Conservation (phyloP, 2,888 invertebrate genomes). For the Lasioglossum oenotherae region DNA sequence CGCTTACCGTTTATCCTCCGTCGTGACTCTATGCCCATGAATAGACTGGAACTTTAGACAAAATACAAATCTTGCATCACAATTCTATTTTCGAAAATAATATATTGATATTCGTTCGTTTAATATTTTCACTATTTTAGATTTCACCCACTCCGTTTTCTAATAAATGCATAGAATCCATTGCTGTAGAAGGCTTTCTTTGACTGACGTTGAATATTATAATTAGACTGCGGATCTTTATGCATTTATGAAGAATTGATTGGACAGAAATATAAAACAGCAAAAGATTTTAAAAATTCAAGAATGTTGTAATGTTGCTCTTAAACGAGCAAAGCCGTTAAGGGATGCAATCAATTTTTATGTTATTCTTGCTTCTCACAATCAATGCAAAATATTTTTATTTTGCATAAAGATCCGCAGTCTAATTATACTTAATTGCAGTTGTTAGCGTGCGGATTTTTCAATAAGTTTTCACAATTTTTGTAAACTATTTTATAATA, state of each 20-base stretch:
- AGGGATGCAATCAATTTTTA: no score
- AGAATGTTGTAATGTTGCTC: no score
- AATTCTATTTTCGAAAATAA: background rate
- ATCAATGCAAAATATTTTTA: no score
- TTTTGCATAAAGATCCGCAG: no score
- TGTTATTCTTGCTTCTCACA: no score
- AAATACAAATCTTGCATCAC: no score
- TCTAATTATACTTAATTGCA: background rate
- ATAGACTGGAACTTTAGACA: background rate
- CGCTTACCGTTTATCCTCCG: background rate
- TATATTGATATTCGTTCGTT: background rate
- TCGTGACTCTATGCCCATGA: background rate
- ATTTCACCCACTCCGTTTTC: background rate
- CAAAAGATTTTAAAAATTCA: no score
- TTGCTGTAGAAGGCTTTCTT: background rate
- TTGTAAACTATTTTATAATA: background rate
- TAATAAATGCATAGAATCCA: background rate
- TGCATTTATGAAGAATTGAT: no score
- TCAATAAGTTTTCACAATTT: background rate
- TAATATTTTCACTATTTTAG: background rate
- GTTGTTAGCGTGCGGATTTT: background rate
- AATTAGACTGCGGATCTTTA: background rate
- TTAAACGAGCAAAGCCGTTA: no score
- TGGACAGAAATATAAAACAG: no score
- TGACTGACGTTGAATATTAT: background rate